A percentile compares a stretch with the other conserved stretches of the same genome.
Conservation (phyloP, 2,888 invertebrate genomes). For the Capitulum mitella region DNA sequence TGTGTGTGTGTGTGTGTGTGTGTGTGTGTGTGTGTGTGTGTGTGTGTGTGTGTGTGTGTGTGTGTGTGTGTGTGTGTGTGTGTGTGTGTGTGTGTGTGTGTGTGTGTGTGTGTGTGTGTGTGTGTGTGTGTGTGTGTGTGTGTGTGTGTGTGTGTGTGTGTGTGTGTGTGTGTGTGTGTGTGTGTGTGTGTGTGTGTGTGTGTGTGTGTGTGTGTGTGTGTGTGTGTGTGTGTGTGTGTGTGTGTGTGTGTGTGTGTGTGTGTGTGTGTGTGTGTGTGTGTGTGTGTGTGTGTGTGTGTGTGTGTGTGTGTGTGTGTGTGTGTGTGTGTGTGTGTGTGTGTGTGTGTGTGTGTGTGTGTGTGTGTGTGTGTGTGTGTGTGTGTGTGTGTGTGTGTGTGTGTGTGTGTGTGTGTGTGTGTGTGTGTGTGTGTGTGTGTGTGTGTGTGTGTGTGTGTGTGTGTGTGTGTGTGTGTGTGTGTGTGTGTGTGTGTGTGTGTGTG, state of each 20-base stretch:
- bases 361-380: slow-evolving; percentile 25
- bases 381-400: too few species aligned
- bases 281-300: background rate
- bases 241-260: background rate
- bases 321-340: slow-evolving; percentile 1
- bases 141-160: background rate
- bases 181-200: too few species aligned
- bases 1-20: too few species aligned
- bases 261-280: background rate
- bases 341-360: background rate
- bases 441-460: too few species aligned
- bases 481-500: too few species aligned
- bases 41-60: too few species aligned
- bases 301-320: background rate
- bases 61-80: slow-evolving; percentile 17
- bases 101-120: slow-evolving; percentile 26
- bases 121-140: slow-evolving; percentile 24
- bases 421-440: too few species aligned
- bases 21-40: too few species aligned
- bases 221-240: too few species aligned
- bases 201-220: too few species aligned
- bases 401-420: too few species aligned
- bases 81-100: slow-evolving; percentile 23
- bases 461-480: too few species aligned
- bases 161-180: background rate